phyloP scores from a whole-genome alignment of 1,140 invertebrate species.

The Doryteuthis pealeii region DNA sequence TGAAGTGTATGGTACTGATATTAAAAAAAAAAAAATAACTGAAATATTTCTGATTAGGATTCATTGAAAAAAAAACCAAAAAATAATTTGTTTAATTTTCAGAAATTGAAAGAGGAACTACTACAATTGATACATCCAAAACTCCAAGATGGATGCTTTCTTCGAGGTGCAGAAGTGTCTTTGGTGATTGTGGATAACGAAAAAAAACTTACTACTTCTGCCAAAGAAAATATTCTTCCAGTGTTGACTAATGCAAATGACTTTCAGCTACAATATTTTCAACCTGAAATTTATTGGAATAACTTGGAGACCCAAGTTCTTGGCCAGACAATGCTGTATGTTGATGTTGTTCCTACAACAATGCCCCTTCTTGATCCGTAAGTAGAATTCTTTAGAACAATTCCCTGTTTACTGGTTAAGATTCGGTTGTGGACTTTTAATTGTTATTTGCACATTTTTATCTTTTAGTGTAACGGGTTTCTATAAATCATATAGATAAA shows the following conservation, averaged over 20 bases:
- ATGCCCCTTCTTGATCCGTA: conserved; percentile 71
- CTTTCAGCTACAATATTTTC: conserved; percentile 70
- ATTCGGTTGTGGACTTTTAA: no score
- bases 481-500: no score
- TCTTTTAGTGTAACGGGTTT: no score
- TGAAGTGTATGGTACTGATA: no score
- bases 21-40: no score
- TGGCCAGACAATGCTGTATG: conserved; percentile 81
- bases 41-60: no score
- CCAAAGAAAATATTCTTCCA: conserved; percentile 27
- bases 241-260: conserved; percentile 28
- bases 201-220: conserved; percentile 16
- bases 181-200: conserved; percentile 64
- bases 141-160: conserved; percentile 61
- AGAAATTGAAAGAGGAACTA: conserved; percentile 68
- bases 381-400: conserved; percentile 32
- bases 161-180: conserved; percentile 66
- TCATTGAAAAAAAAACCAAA: no score
- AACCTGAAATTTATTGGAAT: conserved; percentile 63
- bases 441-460: no score
- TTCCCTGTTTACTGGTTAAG: no score
- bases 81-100: conserved; percentile 19
- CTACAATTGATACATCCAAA: conserved; percentile 64
- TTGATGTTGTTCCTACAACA: conserved; percentile 77
- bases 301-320: conserved; percentile 74